Evolutionary conservation across 1,140 invertebrate genomes (phyloP), one percentile per base, ranked within the genome.

Genomic region (Bombus superbus): DNA sequence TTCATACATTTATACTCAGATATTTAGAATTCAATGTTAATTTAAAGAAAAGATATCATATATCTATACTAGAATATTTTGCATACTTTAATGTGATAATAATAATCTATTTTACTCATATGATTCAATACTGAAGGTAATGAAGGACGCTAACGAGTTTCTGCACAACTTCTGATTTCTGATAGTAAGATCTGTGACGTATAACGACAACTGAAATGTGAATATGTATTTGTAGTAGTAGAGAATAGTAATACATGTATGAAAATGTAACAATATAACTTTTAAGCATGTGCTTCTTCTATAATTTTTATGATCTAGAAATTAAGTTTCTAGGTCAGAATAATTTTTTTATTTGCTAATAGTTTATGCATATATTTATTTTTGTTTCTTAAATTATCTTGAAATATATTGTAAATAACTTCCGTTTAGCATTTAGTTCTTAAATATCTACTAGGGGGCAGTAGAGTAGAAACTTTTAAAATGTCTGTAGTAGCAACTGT

Each of bases 391-490:
- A 28, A 74, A 38, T 25, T 18, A 57, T 68, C 66, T 76, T n/a
- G 35, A 66, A 57, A 32, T 53, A 44, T 53, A 25, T 64, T 47
- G 40, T n/a, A 47, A 62, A 32, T 32, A 74, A 81, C 35, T 72
- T 62, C n/a, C 47, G 79, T 81, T 81, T 47, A 44, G 53, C 4
- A 38, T 42, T 62, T 42, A 71, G 11, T 47, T 72, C 32, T 35
- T 2, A 40, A 47, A 62, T 10, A 11, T 18, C 10, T 28, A 22
- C 5, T 5, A 80, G 83, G 40, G 53, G 64, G 53, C 83, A 47
- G 22, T 40, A 5, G 2, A 40, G 40, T 62, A 35, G 6, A 53
- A 18, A 85, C 62, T 85, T 84, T 80, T 64, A 53, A 85, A 85
- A 73, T 80, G 42, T 25, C 40, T 64, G 15, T 35, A 35, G 18